phyloP scores from a whole-genome alignment of 2,888 invertebrate genomes.

The Lycocerus yunnanus region DNA sequence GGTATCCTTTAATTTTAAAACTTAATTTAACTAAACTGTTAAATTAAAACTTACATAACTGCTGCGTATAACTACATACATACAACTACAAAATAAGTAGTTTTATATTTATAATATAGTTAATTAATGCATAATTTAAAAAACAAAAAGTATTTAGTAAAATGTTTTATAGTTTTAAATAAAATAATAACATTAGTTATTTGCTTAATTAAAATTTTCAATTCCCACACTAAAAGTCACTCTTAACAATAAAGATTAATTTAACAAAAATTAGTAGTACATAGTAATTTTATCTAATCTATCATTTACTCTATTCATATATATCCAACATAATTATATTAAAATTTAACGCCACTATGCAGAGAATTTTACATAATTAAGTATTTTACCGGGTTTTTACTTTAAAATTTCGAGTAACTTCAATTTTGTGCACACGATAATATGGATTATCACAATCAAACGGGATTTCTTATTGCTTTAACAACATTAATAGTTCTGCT shows the following conservation, averaged over 20 bases:
- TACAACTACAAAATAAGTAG: too few species aligned
- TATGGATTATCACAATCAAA: conserved; percentile 7
- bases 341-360: neutral
- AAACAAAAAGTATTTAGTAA: too few species aligned
- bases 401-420: neutral
- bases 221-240: neutral
- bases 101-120: too few species aligned
- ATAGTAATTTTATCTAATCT: conserved; percentile 1
- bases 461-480: conserved; percentile 11
- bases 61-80: too few species aligned
- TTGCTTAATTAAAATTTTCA: neutral
- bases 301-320: neutral
- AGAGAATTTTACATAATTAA: neutral
- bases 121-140: too few species aligned
- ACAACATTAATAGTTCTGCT: conserved; percentile 7
- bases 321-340: neutral
- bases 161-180: too few species aligned
- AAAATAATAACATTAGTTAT: neutral
- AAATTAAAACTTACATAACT: too few species aligned
- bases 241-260: neutral
- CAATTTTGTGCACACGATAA: conserved; percentile 2
- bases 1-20: too few species aligned
- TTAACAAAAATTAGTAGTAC: neutral
- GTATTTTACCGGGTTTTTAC: neutral
- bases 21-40: too few species aligned